A percentile compares a stretch with the other conserved stretches of the same genome.
phyloP scores from a whole-genome alignment of 2,888 invertebrate species.

The Drosophila pseudotalamancana region DNA sequence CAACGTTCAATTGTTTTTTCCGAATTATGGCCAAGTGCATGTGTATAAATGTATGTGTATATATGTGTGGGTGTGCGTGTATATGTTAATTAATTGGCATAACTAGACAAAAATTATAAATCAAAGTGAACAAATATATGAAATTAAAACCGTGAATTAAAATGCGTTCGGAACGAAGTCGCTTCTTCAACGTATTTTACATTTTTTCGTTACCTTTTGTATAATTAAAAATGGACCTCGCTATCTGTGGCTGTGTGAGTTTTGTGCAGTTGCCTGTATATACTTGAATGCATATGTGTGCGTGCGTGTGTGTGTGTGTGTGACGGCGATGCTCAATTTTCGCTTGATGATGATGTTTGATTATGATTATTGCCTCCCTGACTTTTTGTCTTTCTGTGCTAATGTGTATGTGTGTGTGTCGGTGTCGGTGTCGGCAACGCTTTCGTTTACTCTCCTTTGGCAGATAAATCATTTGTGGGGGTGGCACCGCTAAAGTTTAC shows the following conservation, averaged over 20 bases:
- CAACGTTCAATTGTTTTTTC: constrained; percentile 76
- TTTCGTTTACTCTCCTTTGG: constrained; percentile 42
- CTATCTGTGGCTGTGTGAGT: constrained; percentile 31
- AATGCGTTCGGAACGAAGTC: constrained; percentile 17
- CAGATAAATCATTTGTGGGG: constrained; percentile 42
- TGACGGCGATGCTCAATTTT: constrained; percentile 60
- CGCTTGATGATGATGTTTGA: constrained; percentile 71
- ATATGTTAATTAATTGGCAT: constrained; percentile 67
- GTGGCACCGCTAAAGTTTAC: constrained; percentile 31
- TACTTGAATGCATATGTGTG: constrained; percentile 2
- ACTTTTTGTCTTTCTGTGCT: constrained; percentile 39
- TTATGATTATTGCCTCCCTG: constrained; percentile 61
- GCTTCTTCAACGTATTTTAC: constrained; percentile 36
- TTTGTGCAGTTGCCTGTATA: constrained; percentile 49
- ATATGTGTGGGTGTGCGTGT: constrained; percentile 40
- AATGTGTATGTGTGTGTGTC: constrained; percentile 2
- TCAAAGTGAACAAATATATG: constrained; percentile 22
- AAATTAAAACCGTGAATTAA: constrained; percentile 11
- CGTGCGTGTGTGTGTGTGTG: constrained; percentile 34
- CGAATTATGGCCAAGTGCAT: constrained; percentile 69
- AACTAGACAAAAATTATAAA: constrained; percentile 36
- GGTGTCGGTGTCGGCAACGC: constrained; percentile 33
- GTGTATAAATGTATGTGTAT: constrained; percentile 38
- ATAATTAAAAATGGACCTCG: constrained; percentile 73
- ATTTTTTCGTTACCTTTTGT: constrained; percentile 57